These are phyloP conservation scores for Thaleichthys pacificus DNA, from an alignment of 2,797 vertebrate genomes.

Conservation along the genomic window DNA sequence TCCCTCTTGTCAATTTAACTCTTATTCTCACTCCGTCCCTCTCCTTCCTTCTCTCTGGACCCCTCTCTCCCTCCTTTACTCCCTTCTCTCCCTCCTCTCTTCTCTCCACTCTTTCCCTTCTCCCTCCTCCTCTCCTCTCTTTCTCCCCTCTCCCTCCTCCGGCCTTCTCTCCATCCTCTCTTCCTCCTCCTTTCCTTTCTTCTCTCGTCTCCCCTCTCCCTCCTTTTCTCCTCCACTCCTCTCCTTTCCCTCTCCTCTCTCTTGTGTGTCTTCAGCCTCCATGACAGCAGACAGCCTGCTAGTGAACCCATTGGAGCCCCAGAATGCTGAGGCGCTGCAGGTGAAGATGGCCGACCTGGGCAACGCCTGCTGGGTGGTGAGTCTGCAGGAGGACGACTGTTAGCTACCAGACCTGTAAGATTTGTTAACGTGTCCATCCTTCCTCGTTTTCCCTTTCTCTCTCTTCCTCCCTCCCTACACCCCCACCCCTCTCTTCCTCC, in stretches of 20 bases:
- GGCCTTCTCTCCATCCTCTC: neutral
- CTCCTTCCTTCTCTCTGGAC: neutral
- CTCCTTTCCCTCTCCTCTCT: conserved; percentile 9
- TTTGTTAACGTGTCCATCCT: no score
- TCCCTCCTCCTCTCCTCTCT: neutral
- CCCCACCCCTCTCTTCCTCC: no score
- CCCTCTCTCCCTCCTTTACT: neutral
- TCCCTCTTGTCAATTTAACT: neutral
- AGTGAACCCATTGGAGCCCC: conserved; percentile 91
- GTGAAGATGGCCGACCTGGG: conserved; percentile 98
- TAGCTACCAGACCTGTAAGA: no score
- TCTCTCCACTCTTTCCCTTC: neutral
- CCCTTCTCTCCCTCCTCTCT: neutral
- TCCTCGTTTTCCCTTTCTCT: no score
- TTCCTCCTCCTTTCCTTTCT: no score
- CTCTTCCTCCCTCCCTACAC: neutral
- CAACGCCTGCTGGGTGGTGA: conserved; percentile 99
- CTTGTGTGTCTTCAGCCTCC: conserved; percentile 37
- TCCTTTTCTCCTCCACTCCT: conserved; percentile 8
- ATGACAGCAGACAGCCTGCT: conserved; percentile 81
- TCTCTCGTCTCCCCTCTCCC: neutral
- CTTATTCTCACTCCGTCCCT: no score
- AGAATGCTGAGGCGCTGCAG: conserved; percentile 91
- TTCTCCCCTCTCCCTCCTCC: neutral
- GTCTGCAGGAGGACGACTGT: conserved; percentile 49